Conservation (phyloP, 2,113 vertebrate species). For the Recurvirostra avosetta region DNA sequence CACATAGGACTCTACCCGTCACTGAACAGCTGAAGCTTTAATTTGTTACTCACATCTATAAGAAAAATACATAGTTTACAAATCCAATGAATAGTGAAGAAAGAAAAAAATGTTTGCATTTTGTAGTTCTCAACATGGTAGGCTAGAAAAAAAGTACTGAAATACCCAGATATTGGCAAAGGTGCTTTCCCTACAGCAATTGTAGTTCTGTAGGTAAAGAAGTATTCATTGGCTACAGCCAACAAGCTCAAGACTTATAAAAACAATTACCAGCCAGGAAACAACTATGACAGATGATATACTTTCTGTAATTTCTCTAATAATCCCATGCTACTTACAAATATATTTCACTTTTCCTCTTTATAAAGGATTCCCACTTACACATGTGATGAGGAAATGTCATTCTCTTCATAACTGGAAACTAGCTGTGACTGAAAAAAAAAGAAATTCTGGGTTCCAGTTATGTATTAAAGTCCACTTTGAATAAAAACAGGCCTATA, state of each 20-base stretch:
- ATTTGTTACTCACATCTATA: not conserved
- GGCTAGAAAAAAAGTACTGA: not conserved
- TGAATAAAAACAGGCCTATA: not conserved
- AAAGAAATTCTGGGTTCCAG: not conserved
- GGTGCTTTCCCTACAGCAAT: not conserved
- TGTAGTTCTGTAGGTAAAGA: not conserved
- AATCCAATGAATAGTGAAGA: not conserved
- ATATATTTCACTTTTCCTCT: not conserved
- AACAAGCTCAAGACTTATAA: not conserved
- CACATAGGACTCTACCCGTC: not conserved
- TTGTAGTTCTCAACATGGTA: not conserved
- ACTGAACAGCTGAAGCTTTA: not conserved
- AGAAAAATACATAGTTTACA: not conserved
- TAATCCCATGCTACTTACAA: not conserved
- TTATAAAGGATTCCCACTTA: not conserved
- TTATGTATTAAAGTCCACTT: not conserved
- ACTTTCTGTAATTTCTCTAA: not conserved
- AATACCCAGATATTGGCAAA: not conserved
- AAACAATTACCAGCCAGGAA: not conserved
- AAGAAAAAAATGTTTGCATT: not conserved
- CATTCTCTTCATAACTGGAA: not conserved
- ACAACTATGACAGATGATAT: not conserved
- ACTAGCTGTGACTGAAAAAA: not conserved
- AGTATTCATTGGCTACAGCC: not conserved
- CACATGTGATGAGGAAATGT: not conserved